Conservation (phyloP, 2,797 vertebrate genomes). For the Ctenochaetus hawaiiensis region DNA sequence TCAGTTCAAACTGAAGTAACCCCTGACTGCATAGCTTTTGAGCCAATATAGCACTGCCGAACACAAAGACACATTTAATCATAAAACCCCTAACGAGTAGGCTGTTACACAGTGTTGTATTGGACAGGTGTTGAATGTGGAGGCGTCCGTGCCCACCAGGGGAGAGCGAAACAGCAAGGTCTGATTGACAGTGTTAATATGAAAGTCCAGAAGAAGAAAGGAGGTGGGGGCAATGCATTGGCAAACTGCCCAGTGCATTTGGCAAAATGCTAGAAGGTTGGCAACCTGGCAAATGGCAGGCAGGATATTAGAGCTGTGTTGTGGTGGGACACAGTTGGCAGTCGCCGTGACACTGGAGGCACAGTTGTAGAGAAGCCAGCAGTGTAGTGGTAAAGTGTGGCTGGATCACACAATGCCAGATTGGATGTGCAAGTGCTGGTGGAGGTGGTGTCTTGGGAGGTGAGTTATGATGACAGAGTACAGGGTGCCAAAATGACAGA, state of each 20-base stretch:
- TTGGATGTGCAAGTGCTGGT: slow-evolving; percentile 73
- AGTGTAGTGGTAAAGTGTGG: slow-evolving; percentile 75
- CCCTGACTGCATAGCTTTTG: slow-evolving; percentile 16
- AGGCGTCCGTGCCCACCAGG: slow-evolving; percentile 77
- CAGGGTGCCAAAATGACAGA: slow-evolving; percentile 82
- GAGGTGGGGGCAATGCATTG: slow-evolving; percentile 59
- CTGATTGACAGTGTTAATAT: slow-evolving; percentile 88
- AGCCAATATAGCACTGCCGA: slow-evolving; percentile 8
- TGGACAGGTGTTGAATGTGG: slow-evolving; percentile 86
- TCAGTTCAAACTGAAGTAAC: background rate
- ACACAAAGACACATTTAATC: slow-evolving; percentile 44
- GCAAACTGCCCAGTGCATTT: slow-evolving; percentile 74
- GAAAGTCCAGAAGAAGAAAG: slow-evolving; percentile 67
- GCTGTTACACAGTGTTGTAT: slow-evolving; percentile 55
- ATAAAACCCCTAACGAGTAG: slow-evolving; percentile 44
- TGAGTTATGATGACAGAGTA: slow-evolving; percentile 78
- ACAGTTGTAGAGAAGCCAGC: slow-evolving; percentile 75
- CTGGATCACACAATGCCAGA: slow-evolving; percentile 83
- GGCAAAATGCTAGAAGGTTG: slow-evolving; percentile 80
- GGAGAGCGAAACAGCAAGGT: slow-evolving; percentile 72
- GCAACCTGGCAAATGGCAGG: slow-evolving; percentile 81
- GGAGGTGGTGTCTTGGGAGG: slow-evolving; percentile 77
- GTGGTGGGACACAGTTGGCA: slow-evolving; percentile 80
- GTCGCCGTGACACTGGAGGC: slow-evolving; percentile 67
- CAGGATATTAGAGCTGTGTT: slow-evolving; percentile 83